Evolutionary conservation across 2,888 invertebrate species (phyloP), one percentile per base, ranked within the genome.

Genomic region (Chironomus riparius): DNA sequence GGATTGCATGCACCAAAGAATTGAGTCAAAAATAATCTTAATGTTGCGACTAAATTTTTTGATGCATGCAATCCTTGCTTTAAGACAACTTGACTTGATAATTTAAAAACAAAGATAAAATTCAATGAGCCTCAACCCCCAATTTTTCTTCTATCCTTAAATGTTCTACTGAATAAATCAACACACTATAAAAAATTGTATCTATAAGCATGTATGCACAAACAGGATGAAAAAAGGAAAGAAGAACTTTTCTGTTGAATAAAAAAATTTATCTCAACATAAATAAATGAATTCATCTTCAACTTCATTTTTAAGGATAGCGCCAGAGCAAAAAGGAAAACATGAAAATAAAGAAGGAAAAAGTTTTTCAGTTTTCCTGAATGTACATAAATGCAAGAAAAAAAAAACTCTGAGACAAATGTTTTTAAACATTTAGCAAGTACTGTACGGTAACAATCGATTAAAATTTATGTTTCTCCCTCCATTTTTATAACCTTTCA

Each of bases 381-480:
- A 50, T 15, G 28, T 28, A 28, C 28, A 28, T 28, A 28, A 28
- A 5, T 28, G 28, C 28, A 28, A 4, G n/a, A 48, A 48, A 70
- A 70, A n/a, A 70, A 4, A 48, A 24, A 24, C 38, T 21, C 28
- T 15, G 24, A 50, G 71, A 47, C 38, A 72, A 71, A 71, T 48
- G 61, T 72, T 72, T 56, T 48, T 15, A 65, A 65, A 65, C 24
- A 65, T 65, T 65, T 6, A 56, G 56, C 56, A 56, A 18, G n/a
- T n/a, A 56, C n/a, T 15, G 18, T 18, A 13, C 15, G 38, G 7
- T 38, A 38, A 38, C 38, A 38, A 38, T 38, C 38, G 38, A 38
- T 38, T 38, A 38, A 38, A 38, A 38, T 38, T 10, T 38, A 38
- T 38, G 38, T 38, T 10, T 38, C 10, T 38, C 10, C 38, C 10